These are phyloP conservation scores for Dicrostonyx torquatus DNA, from an alignment of 2,797 vertebrate species.

Conservation along the genomic window DNA sequence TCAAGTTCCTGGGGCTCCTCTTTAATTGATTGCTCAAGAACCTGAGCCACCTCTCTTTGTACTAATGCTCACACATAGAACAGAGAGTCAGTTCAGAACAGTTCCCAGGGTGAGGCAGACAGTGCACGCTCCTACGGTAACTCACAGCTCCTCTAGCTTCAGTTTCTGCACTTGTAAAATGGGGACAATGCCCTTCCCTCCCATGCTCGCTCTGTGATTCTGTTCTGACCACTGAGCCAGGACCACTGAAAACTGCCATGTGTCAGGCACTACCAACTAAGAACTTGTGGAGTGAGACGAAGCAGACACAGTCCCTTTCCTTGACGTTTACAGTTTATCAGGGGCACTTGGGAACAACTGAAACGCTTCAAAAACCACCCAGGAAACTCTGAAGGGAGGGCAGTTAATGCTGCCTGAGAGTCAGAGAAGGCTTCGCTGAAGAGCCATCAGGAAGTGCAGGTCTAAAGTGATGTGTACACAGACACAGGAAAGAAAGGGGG, in stretches of 20 bases:
- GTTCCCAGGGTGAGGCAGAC: background rate
- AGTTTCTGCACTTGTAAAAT: background rate
- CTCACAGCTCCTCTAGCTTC: background rate
- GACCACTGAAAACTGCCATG: background rate
- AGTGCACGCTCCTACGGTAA: background rate
- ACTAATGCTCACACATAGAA: background rate
- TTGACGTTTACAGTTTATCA: background rate
- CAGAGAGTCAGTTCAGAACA: background rate
- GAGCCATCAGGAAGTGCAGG: background rate
- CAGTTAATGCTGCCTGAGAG: background rate
- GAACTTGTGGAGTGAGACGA: background rate
- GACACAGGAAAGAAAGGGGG: background rate
- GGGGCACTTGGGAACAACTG: background rate
- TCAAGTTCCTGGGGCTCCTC: background rate
- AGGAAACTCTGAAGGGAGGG: background rate
- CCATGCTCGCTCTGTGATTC: background rate
- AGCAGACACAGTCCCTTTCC: background rate
- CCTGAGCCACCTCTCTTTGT: conserved; percentile 15
- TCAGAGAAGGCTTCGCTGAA: background rate
- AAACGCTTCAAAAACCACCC: background rate
- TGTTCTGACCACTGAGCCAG: background rate
- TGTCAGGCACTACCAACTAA: background rate
- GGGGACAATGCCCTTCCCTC: background rate
- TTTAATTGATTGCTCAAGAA: conserved; percentile 52
- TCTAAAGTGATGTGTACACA: background rate